Evolutionary conservation across 1,140 invertebrate species (phyloP).

Genomic region (Drosophila funebris): DNA sequence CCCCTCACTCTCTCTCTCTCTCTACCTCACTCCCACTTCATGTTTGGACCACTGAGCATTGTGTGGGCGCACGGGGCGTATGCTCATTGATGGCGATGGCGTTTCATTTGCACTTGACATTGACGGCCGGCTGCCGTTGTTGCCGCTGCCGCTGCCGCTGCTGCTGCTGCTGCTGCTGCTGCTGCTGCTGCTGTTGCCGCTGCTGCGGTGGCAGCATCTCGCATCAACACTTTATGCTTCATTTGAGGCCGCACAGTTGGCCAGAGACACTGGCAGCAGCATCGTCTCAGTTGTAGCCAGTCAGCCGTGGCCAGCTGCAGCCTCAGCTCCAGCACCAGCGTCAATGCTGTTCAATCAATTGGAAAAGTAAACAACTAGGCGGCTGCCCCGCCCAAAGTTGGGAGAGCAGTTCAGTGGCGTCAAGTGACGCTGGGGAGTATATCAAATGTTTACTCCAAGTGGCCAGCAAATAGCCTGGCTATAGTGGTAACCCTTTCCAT

Average conservation of each 20-base stretch:
- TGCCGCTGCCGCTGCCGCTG: not conserved
- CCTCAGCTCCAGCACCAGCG: not conserved
- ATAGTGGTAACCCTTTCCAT: constrained; percentile 2
- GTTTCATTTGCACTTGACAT: constrained; percentile 70
- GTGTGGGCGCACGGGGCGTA: constrained; percentile 16
- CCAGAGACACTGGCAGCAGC: constrained; percentile 6
- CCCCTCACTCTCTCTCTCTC: not conserved
- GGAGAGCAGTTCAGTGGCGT: no score
- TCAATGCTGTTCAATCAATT: constrained; percentile 63
- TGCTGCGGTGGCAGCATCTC: constrained; percentile 49
- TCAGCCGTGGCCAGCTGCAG: constrained; percentile 28
- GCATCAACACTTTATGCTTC: constrained; percentile 74
- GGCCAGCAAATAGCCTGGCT: constrained; percentile 16
- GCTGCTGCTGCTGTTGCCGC: not conserved
- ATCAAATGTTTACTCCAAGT: constrained; percentile 37
- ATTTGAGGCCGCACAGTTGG: constrained; percentile 58
- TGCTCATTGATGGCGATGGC: constrained; percentile 43
- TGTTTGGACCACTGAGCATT: not conserved
- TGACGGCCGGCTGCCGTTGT: constrained; percentile 33
- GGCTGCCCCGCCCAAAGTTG: constrained; percentile 14
- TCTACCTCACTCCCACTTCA: no score
- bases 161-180: not conserved
- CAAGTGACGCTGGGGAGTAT: not conserved
- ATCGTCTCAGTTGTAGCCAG: constrained; percentile 12
- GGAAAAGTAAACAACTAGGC: constrained; percentile 73